phyloP scores from a whole-genome alignment of 2,113 vertebrate species.

The Lagopus muta region DNA sequence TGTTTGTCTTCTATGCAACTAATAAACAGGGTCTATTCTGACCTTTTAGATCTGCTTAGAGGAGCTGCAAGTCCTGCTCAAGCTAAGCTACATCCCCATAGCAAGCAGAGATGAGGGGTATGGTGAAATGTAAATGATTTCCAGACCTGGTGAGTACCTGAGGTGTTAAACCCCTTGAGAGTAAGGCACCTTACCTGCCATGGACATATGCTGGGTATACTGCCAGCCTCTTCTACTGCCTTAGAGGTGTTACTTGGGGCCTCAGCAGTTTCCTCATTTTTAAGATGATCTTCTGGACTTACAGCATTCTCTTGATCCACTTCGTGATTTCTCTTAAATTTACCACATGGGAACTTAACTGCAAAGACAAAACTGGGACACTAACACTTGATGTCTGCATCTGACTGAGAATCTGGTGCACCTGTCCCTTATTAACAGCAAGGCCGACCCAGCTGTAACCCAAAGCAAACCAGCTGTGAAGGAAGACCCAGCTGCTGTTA shows the following conservation, averaged over 20 bases:
- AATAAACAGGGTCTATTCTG: neutral
- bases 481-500: neutral
- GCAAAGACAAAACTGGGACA: neutral
- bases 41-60: neutral
- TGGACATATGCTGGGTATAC: accelerated
- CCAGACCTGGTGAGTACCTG: neutral
- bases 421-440: accelerated
- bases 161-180: neutral
- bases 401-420: neutral
- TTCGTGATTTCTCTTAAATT: neutral
- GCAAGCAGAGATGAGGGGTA: neutral
- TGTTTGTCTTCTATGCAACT: neutral
- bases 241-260: accelerated
- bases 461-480: neutral
- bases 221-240: neutral
- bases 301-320: accelerated
- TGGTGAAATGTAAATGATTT: neutral
- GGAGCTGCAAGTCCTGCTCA: neutral
- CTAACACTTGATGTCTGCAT: neutral
- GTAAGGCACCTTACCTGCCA: neutral
- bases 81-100: neutral
- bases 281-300: neutral
- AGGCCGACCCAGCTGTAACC: neutral
- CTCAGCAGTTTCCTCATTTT: neutral
- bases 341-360: neutral